Evolutionary conservation across 2,797 vertebrate species (phyloP).

Genomic region (Macrochelys suwanniensis): DNA sequence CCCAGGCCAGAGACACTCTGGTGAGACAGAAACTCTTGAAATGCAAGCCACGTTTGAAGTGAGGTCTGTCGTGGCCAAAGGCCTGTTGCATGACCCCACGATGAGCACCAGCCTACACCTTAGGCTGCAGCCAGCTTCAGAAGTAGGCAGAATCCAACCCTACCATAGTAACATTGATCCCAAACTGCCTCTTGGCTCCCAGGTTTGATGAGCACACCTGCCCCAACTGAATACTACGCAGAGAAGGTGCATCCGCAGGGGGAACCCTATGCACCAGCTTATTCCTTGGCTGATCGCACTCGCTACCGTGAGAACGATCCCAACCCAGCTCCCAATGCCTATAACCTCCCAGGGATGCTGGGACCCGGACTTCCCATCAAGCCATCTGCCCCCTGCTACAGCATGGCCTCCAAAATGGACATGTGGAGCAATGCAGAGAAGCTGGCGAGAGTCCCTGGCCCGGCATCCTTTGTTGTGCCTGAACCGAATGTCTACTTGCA

Average conservation of each 20-base stretch:
- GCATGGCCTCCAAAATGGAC: conserved; percentile 5
- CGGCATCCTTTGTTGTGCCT: neutral
- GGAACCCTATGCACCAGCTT: conserved; percentile 60
- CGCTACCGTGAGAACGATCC: conserved; percentile 47
- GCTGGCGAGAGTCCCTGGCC: conserved; percentile 55
- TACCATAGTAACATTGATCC: neutral
- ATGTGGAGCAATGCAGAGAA: conserved; percentile 54
- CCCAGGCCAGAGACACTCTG: neutral
- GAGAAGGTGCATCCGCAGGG: conserved; percentile 49
- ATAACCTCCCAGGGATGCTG: conserved; percentile 26
- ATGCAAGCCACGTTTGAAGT: neutral
- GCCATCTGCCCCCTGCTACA: conserved; percentile 44
- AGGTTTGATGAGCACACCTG: conserved; percentile 42
- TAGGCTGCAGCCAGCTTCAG: neutral
- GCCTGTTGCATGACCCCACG: neutral
- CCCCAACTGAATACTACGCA: conserved; percentile 34
- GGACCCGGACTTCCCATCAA: conserved; percentile 18
- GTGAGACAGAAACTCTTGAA: neutral
- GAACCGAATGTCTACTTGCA: conserved; percentile 51
- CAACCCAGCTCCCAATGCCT: conserved; percentile 62
- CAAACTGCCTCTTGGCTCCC: neutral
- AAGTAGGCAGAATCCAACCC: neutral
- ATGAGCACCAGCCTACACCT: neutral
- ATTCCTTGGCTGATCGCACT: conserved; percentile 50
- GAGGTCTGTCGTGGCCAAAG: neutral